Conservation (phyloP, 2,797 vertebrate species). For the Thaleichthys pacificus region DNA sequence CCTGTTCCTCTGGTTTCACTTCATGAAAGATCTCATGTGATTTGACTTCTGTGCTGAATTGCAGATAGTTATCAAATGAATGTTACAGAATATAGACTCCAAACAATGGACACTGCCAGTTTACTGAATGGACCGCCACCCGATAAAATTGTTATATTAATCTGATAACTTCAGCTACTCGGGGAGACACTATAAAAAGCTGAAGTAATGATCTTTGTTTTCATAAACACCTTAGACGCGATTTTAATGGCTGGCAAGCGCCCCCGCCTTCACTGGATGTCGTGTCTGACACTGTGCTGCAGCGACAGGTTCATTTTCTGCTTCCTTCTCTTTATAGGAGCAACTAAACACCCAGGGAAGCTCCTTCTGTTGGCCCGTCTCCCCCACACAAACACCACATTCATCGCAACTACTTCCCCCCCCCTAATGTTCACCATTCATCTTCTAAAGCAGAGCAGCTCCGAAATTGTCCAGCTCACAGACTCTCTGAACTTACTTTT, state of each 20-base stretch:
- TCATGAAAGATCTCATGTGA: too few relatives aligned
- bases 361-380: constrained; percentile 20
- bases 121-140: too few relatives aligned
- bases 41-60: too few relatives aligned
- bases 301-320: constrained; percentile 10
- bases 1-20: too few relatives aligned
- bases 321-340: constrained; percentile 11
- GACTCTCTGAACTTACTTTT: constrained; percentile 9
- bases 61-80: not conserved
- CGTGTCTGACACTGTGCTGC: not conserved
- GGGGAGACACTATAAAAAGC: too few relatives aligned
- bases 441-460: constrained; percentile 20
- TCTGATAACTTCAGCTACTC: too few relatives aligned
- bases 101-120: not conserved
- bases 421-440: constrained; percentile 23
- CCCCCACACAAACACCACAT: constrained; percentile 27
- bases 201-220: too few relatives aligned
- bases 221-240: not conserved
- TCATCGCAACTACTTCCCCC: constrained; percentile 10
- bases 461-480: constrained; percentile 15
- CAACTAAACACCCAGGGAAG: constrained; percentile 23
- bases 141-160: too few relatives aligned
- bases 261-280: not conserved
- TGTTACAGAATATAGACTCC: not conserved
- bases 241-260: not conserved